These are phyloP conservation scores for Lineus longissimus DNA, from an alignment of 1,140 invertebrate species.

Conservation along the genomic window DNA sequence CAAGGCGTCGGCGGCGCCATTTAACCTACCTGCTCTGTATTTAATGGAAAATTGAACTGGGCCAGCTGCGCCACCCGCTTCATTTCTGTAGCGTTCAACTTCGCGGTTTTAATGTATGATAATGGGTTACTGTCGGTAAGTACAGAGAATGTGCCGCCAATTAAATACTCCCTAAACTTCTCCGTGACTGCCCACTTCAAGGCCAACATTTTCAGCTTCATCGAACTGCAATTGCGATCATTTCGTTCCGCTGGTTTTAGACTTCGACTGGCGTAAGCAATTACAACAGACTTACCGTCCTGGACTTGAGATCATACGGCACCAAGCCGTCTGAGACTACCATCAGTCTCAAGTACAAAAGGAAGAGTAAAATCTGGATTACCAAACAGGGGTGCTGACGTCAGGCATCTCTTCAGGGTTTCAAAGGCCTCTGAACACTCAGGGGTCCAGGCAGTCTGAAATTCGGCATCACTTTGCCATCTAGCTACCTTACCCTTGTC, in stretches of 20 bases:
- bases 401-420: slow-evolving; percentile 11
- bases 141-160: slow-evolving; percentile 6
- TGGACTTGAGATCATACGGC: slow-evolving; percentile 32
- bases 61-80: slow-evolving; percentile 9
- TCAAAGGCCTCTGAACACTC: slow-evolving; percentile 18
- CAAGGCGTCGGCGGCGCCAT: slow-evolving; percentile 10
- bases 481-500: no score
- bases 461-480: no score
- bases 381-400: slow-evolving; percentile 19
- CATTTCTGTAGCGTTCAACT: not conserved
- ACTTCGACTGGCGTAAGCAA: slow-evolving; percentile 15
- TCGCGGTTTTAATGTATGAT: slow-evolving; percentile 8
- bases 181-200: slow-evolving; percentile 14
- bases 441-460: slow-evolving; percentile 26
- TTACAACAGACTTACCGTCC: slow-evolving; percentile 2
- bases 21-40: slow-evolving; percentile 1
- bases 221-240: slow-evolving; percentile 14
- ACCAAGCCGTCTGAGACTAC: slow-evolving; percentile 24
- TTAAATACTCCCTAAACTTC: slow-evolving; percentile 2
- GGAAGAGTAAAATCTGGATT: slow-evolving; percentile 22
- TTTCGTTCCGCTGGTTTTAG: slow-evolving; percentile 15
- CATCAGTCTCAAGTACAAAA: slow-evolving; percentile 30
- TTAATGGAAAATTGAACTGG: slow-evolving; percentile 10
- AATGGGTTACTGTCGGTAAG: slow-evolving; percentile 19
- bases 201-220: slow-evolving; percentile 15